Base-by-base conservation (phyloP, 2,797 vertebrate genomes). In the Iguana delicatissima region DNA sequence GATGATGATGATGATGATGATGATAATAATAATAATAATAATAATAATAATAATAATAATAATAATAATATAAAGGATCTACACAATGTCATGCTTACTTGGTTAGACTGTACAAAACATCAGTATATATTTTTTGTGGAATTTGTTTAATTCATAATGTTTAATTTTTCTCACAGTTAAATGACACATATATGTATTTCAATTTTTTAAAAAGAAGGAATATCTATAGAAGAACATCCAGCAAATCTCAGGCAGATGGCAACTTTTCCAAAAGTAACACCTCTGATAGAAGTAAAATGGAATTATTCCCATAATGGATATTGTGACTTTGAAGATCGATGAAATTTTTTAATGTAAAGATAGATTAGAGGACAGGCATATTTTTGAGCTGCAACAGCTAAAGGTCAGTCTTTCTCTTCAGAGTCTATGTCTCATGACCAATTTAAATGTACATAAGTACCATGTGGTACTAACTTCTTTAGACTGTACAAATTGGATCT, bases 261-360 rank as follows among this genome's bases (percentile, higher is more conserved):
- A 67, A 72, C 72, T 92, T 84, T 86, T 42, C 91, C 74, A 18
- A 38, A 92, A 89, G 13, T 55, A 91, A 80, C 55, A 50, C 73
- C 24, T 88, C 89, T 55, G 0, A 87, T n/a, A 87, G 42, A 88
- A 64, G 24, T 12, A 42, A 84, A 80, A 26, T 77, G n/a, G 42
- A 52, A 32, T 26, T n/a, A 82, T 35, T 86, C 14, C 13, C 22
- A 76, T n/a, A 57, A 3, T 55, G 26, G 35, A 24, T 46, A 6
- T 35, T 85, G 84, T 0, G 67, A 59, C 80, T 0, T 0, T 5
- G 22, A 55, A 52, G 16, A 24, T 42, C 0, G 14, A 32, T 57
- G 32, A 4, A 29, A 24, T n/a, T 26, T 38, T 38, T n/a, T 57
- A 73, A 42, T 1, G 42, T 62, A 38, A 83, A 62, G 57, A 42